These are phyloP conservation scores for Tetraneura akinire DNA, from an alignment of 1,140 invertebrate genomes.

Conservation along the genomic window DNA sequence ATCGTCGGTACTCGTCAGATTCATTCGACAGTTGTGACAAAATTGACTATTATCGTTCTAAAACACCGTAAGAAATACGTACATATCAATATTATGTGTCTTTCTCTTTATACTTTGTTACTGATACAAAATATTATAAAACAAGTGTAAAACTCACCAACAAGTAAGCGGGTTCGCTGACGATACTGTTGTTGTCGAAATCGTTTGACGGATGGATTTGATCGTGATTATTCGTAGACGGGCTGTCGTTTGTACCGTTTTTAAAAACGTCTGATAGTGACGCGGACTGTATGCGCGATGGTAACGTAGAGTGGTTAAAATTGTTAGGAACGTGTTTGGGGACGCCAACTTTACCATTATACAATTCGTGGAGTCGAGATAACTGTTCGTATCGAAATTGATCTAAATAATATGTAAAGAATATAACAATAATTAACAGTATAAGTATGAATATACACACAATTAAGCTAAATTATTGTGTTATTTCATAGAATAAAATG, in stretches of 20 bases:
- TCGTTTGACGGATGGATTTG: slow-evolving; percentile 44
- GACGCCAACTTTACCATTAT: slow-evolving; percentile 68
- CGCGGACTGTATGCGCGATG: slow-evolving; percentile 66
- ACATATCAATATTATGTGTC: no score
- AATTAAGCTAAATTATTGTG: no score
- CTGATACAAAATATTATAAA: no score
- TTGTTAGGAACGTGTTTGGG: slow-evolving; percentile 58
- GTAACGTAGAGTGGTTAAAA: slow-evolving; percentile 30
- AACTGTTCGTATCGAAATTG: slow-evolving; percentile 68
- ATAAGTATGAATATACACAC: no score
- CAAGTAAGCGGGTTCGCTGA: slow-evolving; percentile 72
- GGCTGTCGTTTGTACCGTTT: slow-evolving; percentile 57
- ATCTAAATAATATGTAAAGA: slow-evolving; percentile 56
- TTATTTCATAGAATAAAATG: no score
- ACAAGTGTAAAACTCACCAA: slow-evolving; percentile 53
- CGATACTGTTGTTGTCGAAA: slow-evolving; percentile 67
- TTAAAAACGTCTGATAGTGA: slow-evolving; percentile 70
- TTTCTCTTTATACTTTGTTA: no score
- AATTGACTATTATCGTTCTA: slow-evolving; percentile 30
- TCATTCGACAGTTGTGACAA: slow-evolving; percentile 52
- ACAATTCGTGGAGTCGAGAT: slow-evolving; percentile 69
- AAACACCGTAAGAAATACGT: neutral
- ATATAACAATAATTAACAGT: neutral
- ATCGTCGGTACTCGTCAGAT: slow-evolving; percentile 40
- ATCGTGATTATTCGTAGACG: slow-evolving; percentile 11